Base-by-base conservation (phyloP, 2,888 invertebrate species). In the Crematogaster levior region DNA sequence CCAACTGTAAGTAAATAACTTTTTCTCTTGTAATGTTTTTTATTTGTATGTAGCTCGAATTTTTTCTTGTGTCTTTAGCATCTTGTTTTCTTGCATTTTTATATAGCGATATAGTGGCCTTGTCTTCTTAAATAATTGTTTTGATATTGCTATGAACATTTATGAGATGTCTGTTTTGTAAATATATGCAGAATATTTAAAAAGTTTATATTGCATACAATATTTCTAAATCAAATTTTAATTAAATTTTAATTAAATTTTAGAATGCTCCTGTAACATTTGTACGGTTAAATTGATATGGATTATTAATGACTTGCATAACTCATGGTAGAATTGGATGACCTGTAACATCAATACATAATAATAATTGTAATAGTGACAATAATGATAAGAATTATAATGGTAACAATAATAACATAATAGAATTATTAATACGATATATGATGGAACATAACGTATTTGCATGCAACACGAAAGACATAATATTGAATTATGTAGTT, bases 381-480 rank as follows among this genome's bases (percentile, higher is more conserved):
- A 68, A 77, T 56, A 70, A 43, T 43, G 18, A 79, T 70, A 70
- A 79, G 37, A 79, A 70, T 56, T 70, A 56, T 56, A 58, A 77
- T 43, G 43, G 30, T 43, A 77, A 66, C 30, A 53, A 56, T 77
- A 77, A 77, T 75, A 63, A 63, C 21, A 51, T 75, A 66, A 79
- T 79, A 70, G 72, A 79, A 79, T 79, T 58, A 79, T 79, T 79
- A 56, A 70, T 75, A 65, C 66, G 24, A 27, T 48, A 15, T 66
- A 51, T 66, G 37, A 51, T 66, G 37, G 48, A 51, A 37, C 48
- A 65, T 75, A 46, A 46, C 21, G 34, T 73, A 18, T 63, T n/a
- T 73, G 30, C 43, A 24, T 18, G 12, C 63, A 65, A 51, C n/a
- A 7, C 24, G 34, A 18, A 60, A 40, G 68, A 66, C n/a, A 75